Conservation (phyloP, 1,140 invertebrate species). For the Drosophila navojoa region DNA sequence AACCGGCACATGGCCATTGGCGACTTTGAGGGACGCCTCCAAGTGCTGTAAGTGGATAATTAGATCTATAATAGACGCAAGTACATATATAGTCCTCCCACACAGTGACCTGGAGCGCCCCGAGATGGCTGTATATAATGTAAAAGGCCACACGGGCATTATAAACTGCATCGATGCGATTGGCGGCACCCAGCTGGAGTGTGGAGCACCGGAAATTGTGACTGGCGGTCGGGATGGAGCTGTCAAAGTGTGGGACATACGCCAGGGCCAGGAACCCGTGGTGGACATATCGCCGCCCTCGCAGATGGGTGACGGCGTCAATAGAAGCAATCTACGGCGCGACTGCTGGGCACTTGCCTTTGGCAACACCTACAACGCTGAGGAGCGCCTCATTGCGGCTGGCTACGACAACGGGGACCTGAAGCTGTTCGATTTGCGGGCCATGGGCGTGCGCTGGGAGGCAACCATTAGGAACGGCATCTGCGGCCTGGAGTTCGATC, state of each 20-base stretch:
- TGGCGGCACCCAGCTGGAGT: slow-evolving; percentile 92
- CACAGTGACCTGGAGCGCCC: slow-evolving; percentile 92
- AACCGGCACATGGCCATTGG: slow-evolving; percentile 94
- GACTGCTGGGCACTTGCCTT: slow-evolving; percentile 96
- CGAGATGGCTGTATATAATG: slow-evolving; percentile 90
- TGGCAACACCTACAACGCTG: slow-evolving; percentile 93
- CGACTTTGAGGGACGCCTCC: slow-evolving; percentile 94
- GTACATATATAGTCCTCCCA: neutral
- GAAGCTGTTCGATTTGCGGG: slow-evolving; percentile 96
- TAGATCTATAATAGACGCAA: neutral
- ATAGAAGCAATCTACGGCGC: slow-evolving; percentile 85
- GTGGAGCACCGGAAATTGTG: slow-evolving; percentile 96
- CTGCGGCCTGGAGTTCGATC: slow-evolving; percentile 95
- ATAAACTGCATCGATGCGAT: slow-evolving; percentile 97
- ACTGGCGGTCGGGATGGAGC: slow-evolving; percentile 96
- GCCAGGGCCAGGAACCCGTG: slow-evolving; percentile 94
- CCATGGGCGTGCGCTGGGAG: slow-evolving; percentile 94
- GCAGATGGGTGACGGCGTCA: slow-evolving; percentile 86
- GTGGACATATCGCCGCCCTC: slow-evolving; percentile 92
- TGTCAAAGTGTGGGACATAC: slow-evolving; percentile 97
- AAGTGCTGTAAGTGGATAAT: slow-evolving; percentile 88
- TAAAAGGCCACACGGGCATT: slow-evolving; percentile 93
- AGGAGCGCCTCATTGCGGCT: slow-evolving; percentile 93
- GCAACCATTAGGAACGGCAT: slow-evolving; percentile 97
- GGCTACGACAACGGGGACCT: slow-evolving; percentile 99